Evolutionary conservation across 2,797 vertebrate species (phyloP), one percentile per base, ranked within the genome.

Genomic region (Ctenosaura bakeri): DNA sequence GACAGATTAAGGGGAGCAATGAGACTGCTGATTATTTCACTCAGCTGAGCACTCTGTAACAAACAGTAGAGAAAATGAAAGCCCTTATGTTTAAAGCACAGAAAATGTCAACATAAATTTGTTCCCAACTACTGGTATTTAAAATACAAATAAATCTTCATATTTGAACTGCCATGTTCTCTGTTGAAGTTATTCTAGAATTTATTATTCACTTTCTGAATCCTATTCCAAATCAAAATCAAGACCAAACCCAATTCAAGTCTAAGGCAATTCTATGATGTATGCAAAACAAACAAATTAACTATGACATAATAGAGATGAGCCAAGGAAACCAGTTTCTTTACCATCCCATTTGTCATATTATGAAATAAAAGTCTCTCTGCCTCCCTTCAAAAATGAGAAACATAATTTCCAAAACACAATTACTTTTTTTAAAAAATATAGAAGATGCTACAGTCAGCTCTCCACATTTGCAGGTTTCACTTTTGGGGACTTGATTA

Each of bases 31-130:
- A 99, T 98, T 88, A 99, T 98, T 96, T 98, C 98, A 95, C 97
- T 99, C 93, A 99, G 96, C 94, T 99, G 98, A 12, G 98, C 98
- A 66, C 98, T 99, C 99, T 99, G 97, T 42, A 95, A 96, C 82
- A 92, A 93, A 95, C 89, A 77, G 92, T 5, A 95, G 64, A 87
- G 42, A 93, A 79, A 90, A 85, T 9, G 38, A 8, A 78, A 52
- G 22, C 9, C n/a, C 22, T 84, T 50, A 54, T 26, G 87, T 90
- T 89, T 92, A 89, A 94, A 35, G 69, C 66, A 77, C 62, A 82
- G 42, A 62, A 80, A 94, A 83, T 38, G 92, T 78, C 56, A 93
- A 71, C 18, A 8, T 22, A 1, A 71, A 32, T 2, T 54, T 52
- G 64, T n/a, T 38, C n/a, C 13, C 46, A 35, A 22, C 46, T 83